Percentiles rank a stretch among this genome's conserved stretches.
Conservation (phyloP, 2,888 invertebrate species). For the Drosophila pseudotakahashii region DNA sequence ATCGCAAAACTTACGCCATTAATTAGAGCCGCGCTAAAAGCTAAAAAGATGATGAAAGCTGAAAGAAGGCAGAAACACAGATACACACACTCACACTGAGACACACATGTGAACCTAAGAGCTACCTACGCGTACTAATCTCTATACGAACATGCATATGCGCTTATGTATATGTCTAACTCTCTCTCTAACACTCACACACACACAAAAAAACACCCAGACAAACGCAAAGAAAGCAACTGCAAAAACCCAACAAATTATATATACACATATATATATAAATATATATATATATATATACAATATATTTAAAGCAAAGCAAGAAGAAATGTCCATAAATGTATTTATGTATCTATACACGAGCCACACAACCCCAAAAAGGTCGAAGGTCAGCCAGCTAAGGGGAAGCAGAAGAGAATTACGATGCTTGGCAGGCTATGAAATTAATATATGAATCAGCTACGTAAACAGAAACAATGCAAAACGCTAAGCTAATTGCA, state of each 20-base stretch:
- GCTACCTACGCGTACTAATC: constrained; percentile 79
- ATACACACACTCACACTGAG: constrained; percentile 16
- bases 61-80: constrained; percentile 26
- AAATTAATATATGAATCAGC: constrained; percentile 50
- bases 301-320: constrained; percentile 65
- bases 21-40: constrained; percentile 20
- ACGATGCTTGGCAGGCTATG: constrained; percentile 30
- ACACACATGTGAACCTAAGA: constrained; percentile 74
- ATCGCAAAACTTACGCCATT: constrained; percentile 25
- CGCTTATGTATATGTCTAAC: constrained; percentile 38
- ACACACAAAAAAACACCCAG: constrained; percentile 38
- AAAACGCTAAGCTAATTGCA: constrained; percentile 47
- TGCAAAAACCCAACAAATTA: constrained; percentile 41
- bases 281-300: constrained; percentile 54
- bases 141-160: constrained; percentile 60
- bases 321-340: constrained; percentile 76
- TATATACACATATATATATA: constrained; percentile 50
- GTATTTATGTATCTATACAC: constrained; percentile 81
- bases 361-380: constrained; percentile 47
- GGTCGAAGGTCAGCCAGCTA: constrained; percentile 25
- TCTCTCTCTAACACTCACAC: constrained; percentile 36
- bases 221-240: constrained; percentile 31
- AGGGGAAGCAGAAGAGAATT: constrained; percentile 1
- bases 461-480: constrained; percentile 57
- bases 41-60: constrained; percentile 19